Evolutionary conservation across 2,888 invertebrate genomes (phyloP).

Genomic region (Sturmia bella): DNA sequence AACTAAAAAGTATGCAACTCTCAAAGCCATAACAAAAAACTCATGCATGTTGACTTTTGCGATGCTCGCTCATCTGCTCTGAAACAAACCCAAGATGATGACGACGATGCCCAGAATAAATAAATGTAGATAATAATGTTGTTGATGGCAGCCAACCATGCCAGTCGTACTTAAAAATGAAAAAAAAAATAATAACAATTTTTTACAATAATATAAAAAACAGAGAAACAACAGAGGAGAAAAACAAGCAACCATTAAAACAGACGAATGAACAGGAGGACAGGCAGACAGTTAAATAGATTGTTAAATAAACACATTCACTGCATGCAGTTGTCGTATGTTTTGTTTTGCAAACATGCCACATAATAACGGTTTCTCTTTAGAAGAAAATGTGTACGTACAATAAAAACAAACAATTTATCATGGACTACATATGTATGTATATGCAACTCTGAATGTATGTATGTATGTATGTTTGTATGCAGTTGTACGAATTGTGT

Average conservation of each 20-base stretch:
- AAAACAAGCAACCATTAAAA: conserved; percentile 26
- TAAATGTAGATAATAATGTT: conserved; percentile 37
- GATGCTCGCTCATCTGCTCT: conserved; percentile 21
- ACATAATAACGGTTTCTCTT: conserved; percentile 62
- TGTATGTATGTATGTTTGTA: conserved; percentile 23
- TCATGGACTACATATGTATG: conserved; percentile 41
- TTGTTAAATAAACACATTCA: conserved; percentile 41
- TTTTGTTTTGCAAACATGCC: conserved; percentile 42
- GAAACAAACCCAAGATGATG: conserved; percentile 19
- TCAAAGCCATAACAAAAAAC: conserved; percentile 33
- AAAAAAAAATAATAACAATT: neutral
- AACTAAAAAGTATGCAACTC: conserved; percentile 47
- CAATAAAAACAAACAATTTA: conserved; percentile 33
- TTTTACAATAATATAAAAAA: conserved; percentile 44
- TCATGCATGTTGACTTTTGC: conserved; percentile 26
- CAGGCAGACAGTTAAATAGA: conserved; percentile 15
- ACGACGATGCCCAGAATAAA: conserved; percentile 10
- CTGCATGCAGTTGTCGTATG: conserved; percentile 44
- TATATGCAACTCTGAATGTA: neutral
- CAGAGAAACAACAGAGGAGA: neutral
- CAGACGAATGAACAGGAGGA: neutral
- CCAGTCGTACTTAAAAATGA: conserved; percentile 40
- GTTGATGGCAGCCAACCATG: conserved; percentile 50
- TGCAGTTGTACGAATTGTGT: neutral
- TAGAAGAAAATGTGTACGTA: conserved; percentile 39